These are phyloP conservation scores for Redunca redunca DNA, from an alignment of 2,113 vertebrate species.

Conservation along the genomic window DNA sequence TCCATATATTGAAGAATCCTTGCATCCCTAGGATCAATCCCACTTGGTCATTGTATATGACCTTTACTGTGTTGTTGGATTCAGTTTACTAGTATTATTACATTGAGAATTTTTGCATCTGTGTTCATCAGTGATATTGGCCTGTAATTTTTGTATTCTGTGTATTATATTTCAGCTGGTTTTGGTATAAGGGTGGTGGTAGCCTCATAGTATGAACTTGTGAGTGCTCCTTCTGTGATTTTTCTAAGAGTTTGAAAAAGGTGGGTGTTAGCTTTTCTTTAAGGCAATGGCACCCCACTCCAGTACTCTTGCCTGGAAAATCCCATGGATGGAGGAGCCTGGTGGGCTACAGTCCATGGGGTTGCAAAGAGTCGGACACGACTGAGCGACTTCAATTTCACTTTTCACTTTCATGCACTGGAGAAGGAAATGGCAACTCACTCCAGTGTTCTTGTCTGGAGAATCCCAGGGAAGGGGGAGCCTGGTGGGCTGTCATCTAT, in stretches of 20 bases:
- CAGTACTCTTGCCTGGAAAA: too few species aligned
- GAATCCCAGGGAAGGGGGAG: too few species aligned
- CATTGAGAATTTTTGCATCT: background rate
- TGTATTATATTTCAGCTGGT: background rate
- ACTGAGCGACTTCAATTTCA: too few species aligned
- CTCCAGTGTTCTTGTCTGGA: too few species aligned
- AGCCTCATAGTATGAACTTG: background rate
- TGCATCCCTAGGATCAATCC: background rate
- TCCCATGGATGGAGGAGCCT: too few species aligned
- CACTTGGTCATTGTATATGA: background rate
- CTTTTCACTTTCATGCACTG: too few species aligned
- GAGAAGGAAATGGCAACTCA: too few species aligned
- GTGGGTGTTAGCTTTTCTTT: background rate
- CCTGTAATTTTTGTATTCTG: background rate
- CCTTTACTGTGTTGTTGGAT: background rate
- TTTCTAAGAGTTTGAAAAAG: background rate
- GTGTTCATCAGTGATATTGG: background rate
- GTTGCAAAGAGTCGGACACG: rapidly evolving
- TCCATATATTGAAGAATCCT: background rate
- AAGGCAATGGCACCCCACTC: too few species aligned
- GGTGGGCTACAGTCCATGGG: too few species aligned
- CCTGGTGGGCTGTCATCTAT: too few species aligned
- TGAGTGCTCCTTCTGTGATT: background rate
- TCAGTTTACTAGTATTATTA: background rate
- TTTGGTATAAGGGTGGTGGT: background rate